Evolutionary conservation across 2,888 invertebrate genomes (phyloP).

Genomic region (Cheilosia vulpina): DNA sequence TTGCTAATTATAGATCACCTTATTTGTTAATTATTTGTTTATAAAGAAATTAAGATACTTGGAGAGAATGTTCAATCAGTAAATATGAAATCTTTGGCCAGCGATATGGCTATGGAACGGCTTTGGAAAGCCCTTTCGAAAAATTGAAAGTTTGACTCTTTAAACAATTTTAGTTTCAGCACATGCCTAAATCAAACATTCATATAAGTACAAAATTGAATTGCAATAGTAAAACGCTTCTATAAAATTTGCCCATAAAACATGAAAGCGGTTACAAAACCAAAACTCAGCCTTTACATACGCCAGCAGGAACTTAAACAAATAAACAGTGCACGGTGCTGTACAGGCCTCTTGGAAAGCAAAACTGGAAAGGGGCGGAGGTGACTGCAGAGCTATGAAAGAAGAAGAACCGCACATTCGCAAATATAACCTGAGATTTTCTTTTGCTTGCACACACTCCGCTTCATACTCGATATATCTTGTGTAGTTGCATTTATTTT

Average conservation of each 20-base stretch:
- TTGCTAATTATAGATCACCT: no score
- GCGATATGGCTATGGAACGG: no score
- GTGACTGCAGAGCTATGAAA: conserved; percentile 50
- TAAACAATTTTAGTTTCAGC: no score
- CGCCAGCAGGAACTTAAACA: conserved; percentile 49
- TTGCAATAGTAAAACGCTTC: no score
- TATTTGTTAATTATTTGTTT: no score
- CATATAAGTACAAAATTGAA: no score
- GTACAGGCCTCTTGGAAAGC: conserved; percentile 29
- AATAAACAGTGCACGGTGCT: conserved; percentile 58
- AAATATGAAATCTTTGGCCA: no score
- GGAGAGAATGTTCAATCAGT: no score
- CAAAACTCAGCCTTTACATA: background rate
- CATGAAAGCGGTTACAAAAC: background rate
- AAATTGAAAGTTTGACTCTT: no score
- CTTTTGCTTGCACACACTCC: conserved; percentile 33
- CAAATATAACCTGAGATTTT: conserved; percentile 71
- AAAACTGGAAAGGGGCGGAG: conserved; percentile 11
- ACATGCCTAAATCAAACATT: no score
- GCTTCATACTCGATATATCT: conserved; percentile 51
- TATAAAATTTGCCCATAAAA: background rate
- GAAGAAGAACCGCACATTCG: conserved; percentile 68
- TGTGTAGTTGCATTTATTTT: conserved; percentile 49
- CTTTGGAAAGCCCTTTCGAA: no score
- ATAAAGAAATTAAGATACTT: no score